Evolutionary conservation across 2,113 vertebrate genomes (phyloP).

Genomic region (Tamias sibiricus): DNA sequence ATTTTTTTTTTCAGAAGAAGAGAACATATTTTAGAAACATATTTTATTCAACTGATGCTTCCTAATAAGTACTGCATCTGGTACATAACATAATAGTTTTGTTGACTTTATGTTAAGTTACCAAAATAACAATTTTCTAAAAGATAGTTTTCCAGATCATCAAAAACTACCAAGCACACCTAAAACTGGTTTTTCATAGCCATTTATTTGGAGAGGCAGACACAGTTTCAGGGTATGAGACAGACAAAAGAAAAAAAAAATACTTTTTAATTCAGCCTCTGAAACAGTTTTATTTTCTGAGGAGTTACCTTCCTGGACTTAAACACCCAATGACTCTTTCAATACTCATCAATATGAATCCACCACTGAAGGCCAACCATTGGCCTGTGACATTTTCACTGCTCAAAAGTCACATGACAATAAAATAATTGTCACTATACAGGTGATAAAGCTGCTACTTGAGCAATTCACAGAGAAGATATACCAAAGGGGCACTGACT

Average conservation of each 20-base stretch:
- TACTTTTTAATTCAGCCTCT: too few species aligned
- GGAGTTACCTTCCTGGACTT: too few species aligned
- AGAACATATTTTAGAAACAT: not conserved
- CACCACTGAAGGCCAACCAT: too few species aligned
- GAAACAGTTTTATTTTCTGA: too few species aligned
- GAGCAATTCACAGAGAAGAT: too few species aligned
- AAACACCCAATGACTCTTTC: too few species aligned
- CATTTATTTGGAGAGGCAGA: slow-evolving; percentile 36
- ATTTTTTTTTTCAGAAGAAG: slow-evolving; percentile 55
- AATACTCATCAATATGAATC: too few species aligned
- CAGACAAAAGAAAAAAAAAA: not conserved
- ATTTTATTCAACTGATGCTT: not conserved
- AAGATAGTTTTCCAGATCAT: not conserved
- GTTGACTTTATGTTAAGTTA: not conserved
- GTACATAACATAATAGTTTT: not conserved
- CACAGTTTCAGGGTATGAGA: not conserved
- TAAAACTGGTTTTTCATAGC: not conserved
- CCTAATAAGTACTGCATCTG: not conserved
- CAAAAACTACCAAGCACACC: not conserved
- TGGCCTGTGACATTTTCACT: too few species aligned
- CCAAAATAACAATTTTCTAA: not conserved
- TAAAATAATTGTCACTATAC: too few species aligned
- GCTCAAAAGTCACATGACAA: too few species aligned
- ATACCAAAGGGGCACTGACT: too few species aligned
- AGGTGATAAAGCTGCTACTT: too few species aligned